A percentile compares a stretch with the other conserved stretches of the same genome.
phyloP scores from a whole-genome alignment of 2,113 vertebrate species.

The Pantherophis guttatus region DNA sequence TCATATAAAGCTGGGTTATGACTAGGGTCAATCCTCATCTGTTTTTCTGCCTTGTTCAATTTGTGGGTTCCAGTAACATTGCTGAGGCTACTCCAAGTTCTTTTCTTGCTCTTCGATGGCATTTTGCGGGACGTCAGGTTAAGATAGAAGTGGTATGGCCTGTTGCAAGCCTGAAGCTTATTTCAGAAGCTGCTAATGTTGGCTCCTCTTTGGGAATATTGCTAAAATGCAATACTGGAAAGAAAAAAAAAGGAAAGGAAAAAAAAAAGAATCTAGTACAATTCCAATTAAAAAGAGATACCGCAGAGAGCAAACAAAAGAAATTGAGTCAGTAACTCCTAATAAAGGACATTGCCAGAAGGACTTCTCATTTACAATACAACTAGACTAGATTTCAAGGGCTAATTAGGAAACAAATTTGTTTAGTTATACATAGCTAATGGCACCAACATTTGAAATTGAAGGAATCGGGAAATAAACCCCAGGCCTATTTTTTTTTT shows the following conservation, averaged over 20 bases:
- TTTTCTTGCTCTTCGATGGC: not conserved
- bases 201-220: not conserved
- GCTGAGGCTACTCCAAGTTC: not conserved
- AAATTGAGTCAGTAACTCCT: slow-evolving; percentile 28
- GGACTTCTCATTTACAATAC: slow-evolving; percentile 9
- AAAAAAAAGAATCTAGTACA: not conserved
- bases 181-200: not conserved
- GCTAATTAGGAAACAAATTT: not conserved
- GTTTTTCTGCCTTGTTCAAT: not conserved
- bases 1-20: not conserved
- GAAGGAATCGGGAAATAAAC: not conserved
- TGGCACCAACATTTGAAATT: not conserved
- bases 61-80: not conserved
- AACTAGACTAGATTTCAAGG: not conserved
- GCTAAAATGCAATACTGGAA: not conserved
- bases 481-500: not conserved
- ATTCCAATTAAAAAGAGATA: slow-evolving; percentile 1
- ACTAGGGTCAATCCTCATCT: not conserved
- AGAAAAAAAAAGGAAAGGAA: no score
- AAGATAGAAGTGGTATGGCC: not conserved
- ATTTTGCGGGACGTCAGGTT: not conserved
- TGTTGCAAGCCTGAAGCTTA: not conserved
- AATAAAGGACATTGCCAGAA: not conserved
- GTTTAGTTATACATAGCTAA: slow-evolving; percentile 23
- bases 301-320: slow-evolving; percentile 7